phyloP scores from a whole-genome alignment of 2,113 vertebrate genomes.

The Fulmarus glacialis region DNA sequence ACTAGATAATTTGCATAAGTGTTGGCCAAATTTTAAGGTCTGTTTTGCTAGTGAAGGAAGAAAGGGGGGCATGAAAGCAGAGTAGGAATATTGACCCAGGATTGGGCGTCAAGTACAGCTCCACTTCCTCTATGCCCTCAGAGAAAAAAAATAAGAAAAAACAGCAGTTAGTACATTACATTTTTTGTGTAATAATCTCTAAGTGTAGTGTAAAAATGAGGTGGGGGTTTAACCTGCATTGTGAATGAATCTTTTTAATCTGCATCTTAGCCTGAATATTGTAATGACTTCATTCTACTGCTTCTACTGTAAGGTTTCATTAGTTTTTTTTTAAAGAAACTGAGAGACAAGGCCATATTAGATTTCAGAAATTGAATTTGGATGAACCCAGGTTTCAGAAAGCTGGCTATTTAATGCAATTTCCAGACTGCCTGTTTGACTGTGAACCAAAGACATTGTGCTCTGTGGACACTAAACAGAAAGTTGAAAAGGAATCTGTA shows the following conservation, averaged over 20 bases:
- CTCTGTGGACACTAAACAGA: neutral
- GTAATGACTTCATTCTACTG: neutral
- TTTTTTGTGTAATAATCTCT: neutral
- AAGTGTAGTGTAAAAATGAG: neutral
- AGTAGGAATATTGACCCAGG: neutral
- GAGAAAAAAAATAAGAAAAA: neutral
- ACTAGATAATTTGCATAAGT: neutral
- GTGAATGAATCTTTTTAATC: neutral
- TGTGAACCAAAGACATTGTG: constrained; percentile 2
- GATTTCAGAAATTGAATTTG: constrained; percentile 51
- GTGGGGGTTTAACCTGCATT: neutral
- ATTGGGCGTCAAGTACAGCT: neutral
- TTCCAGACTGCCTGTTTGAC: constrained; percentile 11
- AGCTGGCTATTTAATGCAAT: constrained; percentile 41
- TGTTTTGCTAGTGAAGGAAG: neutral
- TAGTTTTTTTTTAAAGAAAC: neutral
- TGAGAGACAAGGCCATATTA: neutral
- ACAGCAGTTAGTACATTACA: neutral
- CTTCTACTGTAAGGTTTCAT: neutral
- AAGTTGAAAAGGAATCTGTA: neutral
- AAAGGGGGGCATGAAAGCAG: neutral
- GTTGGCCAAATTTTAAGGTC: neutral
- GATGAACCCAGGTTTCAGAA: constrained; percentile 23
- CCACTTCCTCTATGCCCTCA: neutral
- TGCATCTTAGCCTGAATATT: neutral